Percentiles rank a stretch among this genome's conserved stretches.
These are phyloP conservation scores for Pteropus rufus DNA, from an alignment of 2,797 vertebrate species.

Conservation along the genomic window DNA sequence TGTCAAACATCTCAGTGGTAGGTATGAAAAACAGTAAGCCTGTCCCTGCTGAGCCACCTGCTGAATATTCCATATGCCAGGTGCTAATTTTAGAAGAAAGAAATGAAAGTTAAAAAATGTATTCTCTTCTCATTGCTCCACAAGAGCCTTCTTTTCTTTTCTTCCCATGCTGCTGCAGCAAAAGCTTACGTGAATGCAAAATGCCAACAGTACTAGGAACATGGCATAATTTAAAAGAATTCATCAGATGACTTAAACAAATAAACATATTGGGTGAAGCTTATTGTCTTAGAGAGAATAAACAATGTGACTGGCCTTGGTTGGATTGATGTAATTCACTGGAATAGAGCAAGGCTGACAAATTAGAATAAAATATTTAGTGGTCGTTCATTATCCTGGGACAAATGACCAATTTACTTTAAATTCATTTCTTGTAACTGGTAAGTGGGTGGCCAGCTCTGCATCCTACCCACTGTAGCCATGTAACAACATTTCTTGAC, in stretches of 20 bases:
- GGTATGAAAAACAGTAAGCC: constrained; percentile 51
- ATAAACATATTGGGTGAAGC: constrained; percentile 56
- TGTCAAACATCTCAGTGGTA: constrained; percentile 56
- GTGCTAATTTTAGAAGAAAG: constrained; percentile 74
- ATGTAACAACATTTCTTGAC: constrained; percentile 46
- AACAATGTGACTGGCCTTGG: not conserved
- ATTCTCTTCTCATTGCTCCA: constrained; percentile 45
- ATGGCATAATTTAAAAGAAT: constrained; percentile 62
- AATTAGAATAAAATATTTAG: constrained; percentile 68
- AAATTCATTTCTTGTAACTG: constrained; percentile 58
- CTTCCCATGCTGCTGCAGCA: constrained; percentile 62
- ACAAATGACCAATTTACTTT: constrained; percentile 57
- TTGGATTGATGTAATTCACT: constrained; percentile 53
- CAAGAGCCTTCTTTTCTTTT: constrained; percentile 39
- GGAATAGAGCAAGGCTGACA: constrained; percentile 46
- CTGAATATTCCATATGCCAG: constrained; percentile 68
- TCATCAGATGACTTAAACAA: constrained; percentile 62
- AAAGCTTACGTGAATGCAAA: constrained; percentile 63
- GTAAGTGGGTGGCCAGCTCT: constrained; percentile 45
- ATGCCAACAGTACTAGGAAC: constrained; percentile 12
- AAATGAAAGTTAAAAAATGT: constrained; percentile 62
- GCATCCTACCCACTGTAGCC: not conserved
- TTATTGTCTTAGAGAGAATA: constrained; percentile 63
- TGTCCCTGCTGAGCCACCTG: constrained; percentile 64
- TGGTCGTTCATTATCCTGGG: constrained; percentile 51